Base-by-base conservation (phyloP, 2,113 vertebrate species). In the Turdus rufiventris region DNA sequence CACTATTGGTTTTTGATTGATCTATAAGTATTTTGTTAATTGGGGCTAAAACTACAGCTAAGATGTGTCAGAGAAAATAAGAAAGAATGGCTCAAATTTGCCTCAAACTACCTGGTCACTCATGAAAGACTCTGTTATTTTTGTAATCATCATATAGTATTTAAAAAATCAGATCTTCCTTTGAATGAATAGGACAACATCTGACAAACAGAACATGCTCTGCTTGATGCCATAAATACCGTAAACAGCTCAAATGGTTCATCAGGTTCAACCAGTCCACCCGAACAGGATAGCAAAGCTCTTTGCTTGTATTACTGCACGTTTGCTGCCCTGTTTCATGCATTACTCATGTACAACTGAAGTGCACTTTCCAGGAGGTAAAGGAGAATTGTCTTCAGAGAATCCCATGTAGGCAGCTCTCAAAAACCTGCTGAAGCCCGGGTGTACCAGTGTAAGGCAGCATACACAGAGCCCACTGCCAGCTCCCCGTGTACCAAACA, bases 1-100 rank as follows among this genome's bases (percentile, higher is more conserved):
- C 95, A 96, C 85, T 70, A 96, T 86, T 18, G 4, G 47, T 70
- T 94, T 96, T 90, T 94, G 94, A 94, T 82, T 95, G 95, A 93
- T 92, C 88, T 88, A 84, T 56, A 92, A 95, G 89, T 76, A 91
- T 86, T 95, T 77, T 88, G 83, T 83, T 95, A 95, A 96, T 90
- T 95, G 68, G 83, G 83, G 65, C 56, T 96, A 86, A 84, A 96
- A 86, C 72, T 66, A 85, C n/a, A 80, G 83, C 72, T 83, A 86
- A 80, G 82, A 92, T 58, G 34, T n/a, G 40, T 67, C 68, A 70
- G 25, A 58, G 38, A 73, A 92, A 85, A 84, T 23, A 61, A 4
- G 10, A 79, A 90, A 72, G 19, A 85, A 53, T 7, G 75, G 25
- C 34, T 66, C 42, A 42, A 66, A 74, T 76, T 91, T 42, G 68